Conservation (phyloP, 2,888 invertebrate genomes). For the Phengaris arion region DNA sequence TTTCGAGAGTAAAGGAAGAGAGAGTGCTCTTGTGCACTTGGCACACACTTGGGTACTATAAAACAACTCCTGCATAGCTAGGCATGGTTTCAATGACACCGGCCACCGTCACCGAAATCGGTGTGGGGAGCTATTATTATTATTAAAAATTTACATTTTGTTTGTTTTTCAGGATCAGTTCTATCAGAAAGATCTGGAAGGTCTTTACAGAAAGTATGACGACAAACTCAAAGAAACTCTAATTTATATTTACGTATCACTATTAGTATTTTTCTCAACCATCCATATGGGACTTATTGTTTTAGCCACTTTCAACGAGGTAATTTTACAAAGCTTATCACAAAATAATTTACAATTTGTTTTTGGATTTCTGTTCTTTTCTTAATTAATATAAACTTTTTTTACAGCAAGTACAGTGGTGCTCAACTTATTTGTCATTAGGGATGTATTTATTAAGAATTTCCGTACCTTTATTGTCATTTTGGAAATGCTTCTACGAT, state of each 20-base stretch:
- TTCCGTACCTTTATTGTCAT: conserved; percentile 55
- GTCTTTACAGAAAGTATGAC: conserved; percentile 86
- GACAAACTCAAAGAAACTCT: conserved; percentile 88
- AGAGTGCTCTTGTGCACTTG: too few species aligned
- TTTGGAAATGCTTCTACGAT: conserved; percentile 63
- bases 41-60: too few species aligned
- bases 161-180: conserved; percentile 84
- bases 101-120: too few species aligned
- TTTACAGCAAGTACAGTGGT: conserved; percentile 64
- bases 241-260: conserved; percentile 85
- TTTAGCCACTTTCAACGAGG: conserved; percentile 65
- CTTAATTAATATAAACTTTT: neutral
- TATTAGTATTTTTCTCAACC: conserved; percentile 83
- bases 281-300: conserved; percentile 81
- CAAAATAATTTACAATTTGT: neutral
- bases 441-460: conserved; percentile 66
- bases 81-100: too few species aligned
- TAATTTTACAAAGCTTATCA: conserved; percentile 38
- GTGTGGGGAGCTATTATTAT: too few species aligned
- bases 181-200: conserved; percentile 85
- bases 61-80: too few species aligned
- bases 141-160: neutral
- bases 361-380: neutral
- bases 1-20: too few species aligned
- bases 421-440: conserved; percentile 63